Evolutionary conservation across 2,888 invertebrate species (phyloP), one percentile per base, ranked within the genome.

Genomic region (Oegoconia quadripuncta): DNA sequence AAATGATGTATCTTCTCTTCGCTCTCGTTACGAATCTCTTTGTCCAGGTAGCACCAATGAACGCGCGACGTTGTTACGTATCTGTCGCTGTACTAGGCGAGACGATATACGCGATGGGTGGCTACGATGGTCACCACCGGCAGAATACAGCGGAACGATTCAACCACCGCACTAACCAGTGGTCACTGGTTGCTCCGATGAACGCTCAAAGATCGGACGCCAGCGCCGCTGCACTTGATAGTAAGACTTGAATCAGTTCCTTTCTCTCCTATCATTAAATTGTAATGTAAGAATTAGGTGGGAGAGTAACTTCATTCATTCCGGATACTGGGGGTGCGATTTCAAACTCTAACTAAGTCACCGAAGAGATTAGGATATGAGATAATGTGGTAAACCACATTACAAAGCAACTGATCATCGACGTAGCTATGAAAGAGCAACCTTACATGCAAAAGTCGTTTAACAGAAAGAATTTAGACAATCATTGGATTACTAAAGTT

Each of bases 121-220:
- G 96, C 1, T 96, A 93, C 68, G 95, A 96, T 67, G 96, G 96
- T 0, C 93, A 95, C 61, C 93, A 93, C 69, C 89, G 97, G 8
- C 94, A 96, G 72, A 95, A 93, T 64, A 94, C 95, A 0, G 96
- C 93, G 0, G 97, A 97, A 74, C 89, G 92, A 41, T 97, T 96
- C 77, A 92, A 95, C 74, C 92, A 93, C 27, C 89, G 89, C 39
- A 92, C 92, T 12, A 97, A 97, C 73, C 97, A 97, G 70, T 96
- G 96, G 96, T 91, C 93, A 1, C 83, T 95, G 48, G 93, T 97
- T 12, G 91, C 95, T 0, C 92, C 95, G 0, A 97, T 97, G 97
- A 93, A 93, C 65, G 92, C 92, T 48, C 95, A 94, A 63, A 88
- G 97, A 50, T 97, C 97, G 14, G 97, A 98, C 68, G 97, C 97